Percentiles rank a stretch among this genome's conserved stretches.
Evolutionary conservation across 2,113 vertebrate genomes (phyloP).

Genomic region (Percina caprodes): DNA sequence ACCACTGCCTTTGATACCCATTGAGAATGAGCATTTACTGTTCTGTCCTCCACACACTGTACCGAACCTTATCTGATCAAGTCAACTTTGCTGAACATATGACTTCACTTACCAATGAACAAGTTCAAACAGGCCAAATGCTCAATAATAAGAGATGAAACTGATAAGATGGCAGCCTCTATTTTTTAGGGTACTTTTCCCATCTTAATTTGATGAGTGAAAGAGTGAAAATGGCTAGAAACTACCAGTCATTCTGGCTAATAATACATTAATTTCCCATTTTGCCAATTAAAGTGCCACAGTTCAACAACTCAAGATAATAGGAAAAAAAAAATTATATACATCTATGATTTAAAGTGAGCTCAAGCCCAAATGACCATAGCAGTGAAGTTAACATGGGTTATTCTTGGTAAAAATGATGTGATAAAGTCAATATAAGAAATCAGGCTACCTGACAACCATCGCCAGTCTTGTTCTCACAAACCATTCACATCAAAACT

Average conservation of each 20-base stretch:
- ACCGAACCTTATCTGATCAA: not conserved
- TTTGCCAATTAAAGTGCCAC: not conserved
- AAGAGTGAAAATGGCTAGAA: not conserved
- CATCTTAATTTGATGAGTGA: not conserved
- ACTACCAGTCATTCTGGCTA: not conserved
- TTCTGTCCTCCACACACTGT: not conserved
- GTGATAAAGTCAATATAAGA: not conserved
- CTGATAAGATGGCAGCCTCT: not conserved
- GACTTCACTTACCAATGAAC: not conserved
- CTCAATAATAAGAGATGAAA: not conserved
- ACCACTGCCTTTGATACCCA: not conserved
- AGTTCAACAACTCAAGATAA: not conserved
- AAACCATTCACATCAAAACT: too few relatives aligned
- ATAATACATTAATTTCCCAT: not conserved
- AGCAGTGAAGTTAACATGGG: not conserved
- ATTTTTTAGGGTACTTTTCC: not conserved
- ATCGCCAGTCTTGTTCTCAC: too few relatives aligned
- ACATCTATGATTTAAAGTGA: not conserved
- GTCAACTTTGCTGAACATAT: not conserved
- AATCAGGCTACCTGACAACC: too few relatives aligned
- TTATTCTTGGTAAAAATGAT: not conserved
- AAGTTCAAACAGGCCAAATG: conserved; percentile 12
- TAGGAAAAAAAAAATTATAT: too few relatives aligned
- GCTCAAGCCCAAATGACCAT: not conserved
- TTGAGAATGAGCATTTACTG: not conserved